Base-by-base conservation (phyloP, 2,888 invertebrate species). In the Lacanobia oleracea region DNA sequence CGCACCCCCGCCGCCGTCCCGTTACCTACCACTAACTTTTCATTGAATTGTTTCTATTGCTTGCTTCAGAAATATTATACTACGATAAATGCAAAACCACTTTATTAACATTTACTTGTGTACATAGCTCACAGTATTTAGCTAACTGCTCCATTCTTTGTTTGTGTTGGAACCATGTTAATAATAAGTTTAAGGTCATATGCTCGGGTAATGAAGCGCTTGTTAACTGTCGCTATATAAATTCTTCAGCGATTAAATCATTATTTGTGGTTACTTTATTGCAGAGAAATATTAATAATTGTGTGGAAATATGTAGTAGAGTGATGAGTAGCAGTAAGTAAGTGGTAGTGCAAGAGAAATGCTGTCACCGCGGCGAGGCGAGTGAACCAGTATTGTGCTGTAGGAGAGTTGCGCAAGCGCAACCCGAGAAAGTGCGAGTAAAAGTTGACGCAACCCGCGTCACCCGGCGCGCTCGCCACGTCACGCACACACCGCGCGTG, bases 361-460 rank as follows among this genome's bases (percentile, higher is more conserved):
- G 92, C 91, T 91, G 92, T 92, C 90, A 90, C 90, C 86, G 79
- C 78, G 86, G 81, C 84, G 89, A 90, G 90, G 91, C 89, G 90
- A 90, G 84, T 91, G 92, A 93, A 94, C 94, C 92, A 93, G 95
- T 94, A 93, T 93, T 91, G 93, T 90, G 90, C 90, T 85, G 87
- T 79, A 73, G 61, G 73, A 84, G 88, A 86, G 93, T 96, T 96
- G 96, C 95, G 96, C 94, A 96, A 96, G 95, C 90, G 92, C 92
- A 91, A 82, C 88, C 79, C 93, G 94, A 94, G 96, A 96, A 96
- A 95, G 95, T 95, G 95, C 94, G 93, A 95, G 96, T 95, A 95
- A 96, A 95, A 96, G 96, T 95, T 95, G 95, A 96, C 94, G 95
- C 95, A 95, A 95, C 92, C 85, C 88, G 91, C 94, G 95, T 94